These are phyloP conservation scores for Athalia cordata DNA, from an alignment of 2,888 invertebrate genomes.

Conservation along the genomic window DNA sequence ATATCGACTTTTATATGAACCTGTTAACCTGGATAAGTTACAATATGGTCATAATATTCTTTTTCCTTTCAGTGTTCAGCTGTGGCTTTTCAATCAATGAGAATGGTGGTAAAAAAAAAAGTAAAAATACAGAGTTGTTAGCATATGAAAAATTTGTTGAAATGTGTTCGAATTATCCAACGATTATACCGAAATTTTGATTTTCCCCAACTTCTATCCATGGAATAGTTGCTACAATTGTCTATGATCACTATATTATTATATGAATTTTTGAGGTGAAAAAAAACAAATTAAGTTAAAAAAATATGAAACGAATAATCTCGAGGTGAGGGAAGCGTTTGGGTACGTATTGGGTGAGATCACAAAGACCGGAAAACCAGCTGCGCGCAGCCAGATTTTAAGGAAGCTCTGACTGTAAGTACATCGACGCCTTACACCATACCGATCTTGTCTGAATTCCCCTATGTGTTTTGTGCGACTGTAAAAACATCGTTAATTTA, in stretches of 20 bases:
- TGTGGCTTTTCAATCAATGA: too few relatives aligned
- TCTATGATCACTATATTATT: too few relatives aligned
- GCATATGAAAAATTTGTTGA: too few relatives aligned
- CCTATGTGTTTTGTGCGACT: conserved; percentile 30
- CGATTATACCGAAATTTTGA: too few relatives aligned
- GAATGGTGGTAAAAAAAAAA: too few relatives aligned
- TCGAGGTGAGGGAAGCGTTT: background rate
- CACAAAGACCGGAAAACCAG: conserved; percentile 29
- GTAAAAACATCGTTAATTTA: conserved; percentile 43
- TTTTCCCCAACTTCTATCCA: too few relatives aligned
- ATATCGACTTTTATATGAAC: background rate
- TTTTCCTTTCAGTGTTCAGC: background rate
- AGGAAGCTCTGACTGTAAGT: background rate
- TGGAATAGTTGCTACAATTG: too few relatives aligned
- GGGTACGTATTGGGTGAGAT: background rate
- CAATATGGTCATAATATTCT: background rate
- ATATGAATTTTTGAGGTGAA: too few relatives aligned
- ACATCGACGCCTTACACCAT: conserved; percentile 28
- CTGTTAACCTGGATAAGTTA: background rate
- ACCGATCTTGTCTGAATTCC: conserved; percentile 32
- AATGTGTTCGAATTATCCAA: too few relatives aligned
- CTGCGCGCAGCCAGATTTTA: conserved; percentile 6
- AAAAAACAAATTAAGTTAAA: too few relatives aligned
- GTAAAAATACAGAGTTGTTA: too few relatives aligned
- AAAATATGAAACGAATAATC: background rate